phyloP scores from a whole-genome alignment of 2,888 invertebrate species.

The Plemyria rubiginata region DNA sequence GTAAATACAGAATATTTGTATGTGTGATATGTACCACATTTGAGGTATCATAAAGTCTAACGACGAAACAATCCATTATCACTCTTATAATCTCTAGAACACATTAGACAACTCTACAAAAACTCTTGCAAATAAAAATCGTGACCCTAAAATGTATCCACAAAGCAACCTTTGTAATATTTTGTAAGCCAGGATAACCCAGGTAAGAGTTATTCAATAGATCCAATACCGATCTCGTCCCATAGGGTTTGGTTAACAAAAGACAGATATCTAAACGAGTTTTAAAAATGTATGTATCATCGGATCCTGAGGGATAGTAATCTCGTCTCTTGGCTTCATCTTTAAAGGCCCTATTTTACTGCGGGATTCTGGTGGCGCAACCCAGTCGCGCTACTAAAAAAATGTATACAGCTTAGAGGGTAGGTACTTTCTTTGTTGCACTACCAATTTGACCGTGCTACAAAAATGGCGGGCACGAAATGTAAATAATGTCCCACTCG shows the following conservation, averaged over 20 bases:
- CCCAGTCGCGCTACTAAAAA: too few relatives aligned
- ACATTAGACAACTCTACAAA: background rate
- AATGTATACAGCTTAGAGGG: too few relatives aligned
- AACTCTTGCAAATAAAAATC: constrained; percentile 27
- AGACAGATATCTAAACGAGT: constrained; percentile 49
- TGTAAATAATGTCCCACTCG: too few relatives aligned
- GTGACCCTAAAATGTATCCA: constrained; percentile 8
- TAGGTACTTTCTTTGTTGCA: too few relatives aligned
- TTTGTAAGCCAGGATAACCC: constrained; percentile 25
- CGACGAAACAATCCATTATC: background rate
- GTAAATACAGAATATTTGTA: too few relatives aligned
- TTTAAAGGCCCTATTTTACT: background rate
- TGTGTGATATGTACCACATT: too few relatives aligned
- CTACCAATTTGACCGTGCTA: too few relatives aligned
- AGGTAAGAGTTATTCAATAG: constrained; percentile 36
- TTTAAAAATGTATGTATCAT: constrained; percentile 48
- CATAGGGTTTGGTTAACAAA: constrained; percentile 48
- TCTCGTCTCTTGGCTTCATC: constrained; percentile 42
- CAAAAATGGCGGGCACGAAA: too few relatives aligned
- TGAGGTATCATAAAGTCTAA: too few relatives aligned
- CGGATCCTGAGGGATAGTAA: constrained; percentile 45
- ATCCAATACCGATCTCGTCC: constrained; percentile 44
- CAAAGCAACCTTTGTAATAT: background rate
- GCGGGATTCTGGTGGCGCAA: too few relatives aligned
- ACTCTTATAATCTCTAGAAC: background rate